A percentile compares a stretch with the other conserved stretches of the same genome.
phyloP scores from a whole-genome alignment of 2,888 invertebrate genomes.

The Dasysyrphus tricinctus region DNA sequence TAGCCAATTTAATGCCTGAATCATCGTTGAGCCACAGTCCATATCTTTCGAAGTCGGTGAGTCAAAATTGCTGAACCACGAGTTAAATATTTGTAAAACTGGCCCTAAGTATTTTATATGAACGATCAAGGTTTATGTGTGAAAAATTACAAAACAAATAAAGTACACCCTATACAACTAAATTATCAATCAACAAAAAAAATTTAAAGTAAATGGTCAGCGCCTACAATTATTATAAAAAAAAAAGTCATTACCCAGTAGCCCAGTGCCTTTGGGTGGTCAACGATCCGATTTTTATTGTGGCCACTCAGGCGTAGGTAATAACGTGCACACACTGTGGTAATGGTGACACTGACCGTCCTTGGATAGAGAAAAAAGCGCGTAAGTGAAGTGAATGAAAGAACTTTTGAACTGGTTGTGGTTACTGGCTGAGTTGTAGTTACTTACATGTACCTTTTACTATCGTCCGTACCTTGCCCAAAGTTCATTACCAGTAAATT shows the following conservation, averaged over 20 bases:
- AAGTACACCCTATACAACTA: conserved; percentile 2
- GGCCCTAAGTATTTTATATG: too few species aligned
- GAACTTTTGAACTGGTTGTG: conserved; percentile 28
- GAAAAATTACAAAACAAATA: not conserved
- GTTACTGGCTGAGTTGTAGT: not conserved
- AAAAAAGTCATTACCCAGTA: conserved; percentile 57
- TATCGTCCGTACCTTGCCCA: conserved; percentile 7
- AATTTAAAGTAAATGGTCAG: conserved; percentile 5
- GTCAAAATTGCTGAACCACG: too few species aligned
- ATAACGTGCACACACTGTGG: conserved; percentile 15
- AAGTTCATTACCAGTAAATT: conserved; percentile 64
- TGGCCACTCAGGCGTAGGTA: conserved; percentile 42
- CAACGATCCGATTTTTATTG: conserved; percentile 49
- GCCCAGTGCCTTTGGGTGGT: conserved; percentile 70
- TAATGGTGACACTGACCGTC: conserved; percentile 72
- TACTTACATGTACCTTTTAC: not conserved
- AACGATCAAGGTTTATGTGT: too few species aligned
- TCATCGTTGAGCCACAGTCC: too few species aligned
- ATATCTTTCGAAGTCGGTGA: too few species aligned
- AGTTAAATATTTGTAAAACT: too few species aligned
- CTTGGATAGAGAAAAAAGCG: conserved; percentile 43
- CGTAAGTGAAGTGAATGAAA: conserved; percentile 32
- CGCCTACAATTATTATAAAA: conserved; percentile 3
- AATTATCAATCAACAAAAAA: not conserved
- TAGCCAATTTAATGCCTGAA: too few species aligned